Base-by-base conservation (phyloP, 2,888 invertebrate genomes). In the Dicroscelio sp. region DNA sequence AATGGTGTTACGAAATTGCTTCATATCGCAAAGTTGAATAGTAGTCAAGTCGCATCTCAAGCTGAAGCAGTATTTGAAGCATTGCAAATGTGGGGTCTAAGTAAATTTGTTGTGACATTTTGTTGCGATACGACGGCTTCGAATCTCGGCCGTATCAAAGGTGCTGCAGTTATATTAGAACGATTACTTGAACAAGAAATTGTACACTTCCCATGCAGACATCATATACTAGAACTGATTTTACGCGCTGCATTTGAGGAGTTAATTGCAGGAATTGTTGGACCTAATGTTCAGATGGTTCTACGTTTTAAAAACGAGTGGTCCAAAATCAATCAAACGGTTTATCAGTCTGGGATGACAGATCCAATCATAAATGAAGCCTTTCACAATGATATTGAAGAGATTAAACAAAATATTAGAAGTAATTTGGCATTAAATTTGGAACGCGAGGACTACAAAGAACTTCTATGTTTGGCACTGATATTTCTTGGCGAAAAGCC, bases 221-320 rank as follows among this genome's bases (percentile, higher is more conserved):
- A 86, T 30, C 90, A 90, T 48, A 82, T 86, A 23, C 86, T 38
- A 20, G 86, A 90, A 65, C 31, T 90, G 1, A 31, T 90, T 25
- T 58, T 90, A 25, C 78, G 83, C n/a, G 78, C 76, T 63, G 60
- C 80, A 25, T 80, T 76, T 69, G 90, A 90, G 80, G 69, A 33
- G 30, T 14, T 48, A 17, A 75, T 78, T 60, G 76, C 90, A 17
- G 60, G 38, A 25, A 69, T 67, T 33, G 58, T 27, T 30, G 73
- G 83, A 17, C 90, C 90, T 12, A 55, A 31, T 31, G 78, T 88
- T 31, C 79, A 60, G 31, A 78, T 83, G 17, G 86, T 90, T 73
- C 23, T 75, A 17, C 73, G 86, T 86, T 88, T 91, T n/a, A 38
- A 31, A 20, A 73, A 60, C n/a, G 33, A 73, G 23, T 84, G 73